Conservation (phyloP, 2,888 invertebrate species). For the Cataglyphis cursor region DNA sequence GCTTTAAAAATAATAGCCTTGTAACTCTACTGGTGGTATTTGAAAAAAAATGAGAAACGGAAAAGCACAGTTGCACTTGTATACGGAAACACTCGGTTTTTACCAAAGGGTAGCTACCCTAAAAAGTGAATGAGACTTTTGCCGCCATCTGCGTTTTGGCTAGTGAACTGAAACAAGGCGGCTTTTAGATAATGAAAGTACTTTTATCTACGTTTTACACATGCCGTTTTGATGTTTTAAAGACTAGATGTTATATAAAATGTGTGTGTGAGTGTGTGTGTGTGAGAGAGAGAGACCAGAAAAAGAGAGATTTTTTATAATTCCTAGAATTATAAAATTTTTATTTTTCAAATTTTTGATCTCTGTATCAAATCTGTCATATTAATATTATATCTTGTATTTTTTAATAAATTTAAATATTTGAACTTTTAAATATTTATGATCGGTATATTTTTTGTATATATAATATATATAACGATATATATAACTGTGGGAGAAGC, state of each 20-base stretch:
- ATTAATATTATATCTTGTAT: neutral
- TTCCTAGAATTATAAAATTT: neutral
- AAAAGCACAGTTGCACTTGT: neutral
- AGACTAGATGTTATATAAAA: neutral
- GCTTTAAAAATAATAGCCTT: conserved; percentile 2
- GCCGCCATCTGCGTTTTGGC: conserved; percentile 66
- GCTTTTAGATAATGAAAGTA: conserved; percentile 40
- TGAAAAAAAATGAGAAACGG: neutral
- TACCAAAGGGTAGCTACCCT: conserved; percentile 29
- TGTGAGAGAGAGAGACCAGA: neutral
- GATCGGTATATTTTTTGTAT: neutral
- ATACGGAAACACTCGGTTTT: neutral
- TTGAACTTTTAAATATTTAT: neutral
- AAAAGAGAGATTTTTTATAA: too few relatives aligned
- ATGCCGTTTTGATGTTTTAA: neutral
- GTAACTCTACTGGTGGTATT: neutral
- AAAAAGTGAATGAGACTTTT: conserved; percentile 32
- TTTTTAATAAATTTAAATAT: conserved; percentile 8
- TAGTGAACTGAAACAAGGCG: conserved; percentile 38
- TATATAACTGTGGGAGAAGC: neutral
- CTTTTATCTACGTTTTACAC: conserved; percentile 23
- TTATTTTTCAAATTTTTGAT: neutral
- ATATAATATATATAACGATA: neutral
- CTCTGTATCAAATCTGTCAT: neutral
- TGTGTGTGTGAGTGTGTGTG: too few relatives aligned